Conservation (phyloP, 1,140 invertebrate species). For the Spodoptera litura region DNA sequence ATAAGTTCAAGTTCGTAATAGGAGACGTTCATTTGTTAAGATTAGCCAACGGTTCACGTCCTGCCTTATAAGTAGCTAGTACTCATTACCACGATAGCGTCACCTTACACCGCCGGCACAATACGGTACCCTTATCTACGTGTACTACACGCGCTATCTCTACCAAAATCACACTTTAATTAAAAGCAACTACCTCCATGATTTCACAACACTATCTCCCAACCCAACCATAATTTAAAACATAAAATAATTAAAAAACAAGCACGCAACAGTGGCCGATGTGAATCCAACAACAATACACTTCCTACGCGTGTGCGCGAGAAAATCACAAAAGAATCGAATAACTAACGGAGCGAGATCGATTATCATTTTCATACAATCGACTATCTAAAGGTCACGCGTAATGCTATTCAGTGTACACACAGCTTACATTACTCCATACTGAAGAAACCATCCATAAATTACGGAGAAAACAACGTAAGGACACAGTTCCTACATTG, state of each 20-base stretch:
- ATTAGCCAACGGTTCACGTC: conserved; percentile 6
- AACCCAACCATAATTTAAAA: not conserved
- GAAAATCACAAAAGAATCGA: conserved; percentile 63
- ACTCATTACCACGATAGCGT: conserved; percentile 34
- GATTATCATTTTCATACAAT: conserved; percentile 84
- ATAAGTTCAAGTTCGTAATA: conserved; percentile 24
- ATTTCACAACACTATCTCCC: not conserved
- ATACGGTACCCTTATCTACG: conserved; percentile 30
- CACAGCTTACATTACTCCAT: conserved; percentile 68
- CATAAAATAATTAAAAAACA: conserved; percentile 38
- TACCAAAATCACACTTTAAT: conserved; percentile 32
- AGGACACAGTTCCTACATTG: conserved; percentile 2
- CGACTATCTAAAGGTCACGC: conserved; percentile 81
- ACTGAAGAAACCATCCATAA: conserved; percentile 76
- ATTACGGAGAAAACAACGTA: conserved; percentile 59
- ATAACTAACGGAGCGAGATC: conserved; percentile 70
- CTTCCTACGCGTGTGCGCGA: conserved; percentile 56
- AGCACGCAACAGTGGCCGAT: conserved; percentile 48
- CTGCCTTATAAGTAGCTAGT: conserved; percentile 24
- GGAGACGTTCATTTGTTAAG: conserved; percentile 18
- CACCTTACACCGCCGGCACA: conserved; percentile 7
- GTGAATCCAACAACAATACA: conserved; percentile 38
- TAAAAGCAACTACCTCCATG: conserved; percentile 25
- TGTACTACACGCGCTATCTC: conserved; percentile 22
- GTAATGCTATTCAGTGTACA: conserved; percentile 78